Base-by-base conservation (phyloP, 2,888 invertebrate species). In the Lissocephala sabroskyi region DNA sequence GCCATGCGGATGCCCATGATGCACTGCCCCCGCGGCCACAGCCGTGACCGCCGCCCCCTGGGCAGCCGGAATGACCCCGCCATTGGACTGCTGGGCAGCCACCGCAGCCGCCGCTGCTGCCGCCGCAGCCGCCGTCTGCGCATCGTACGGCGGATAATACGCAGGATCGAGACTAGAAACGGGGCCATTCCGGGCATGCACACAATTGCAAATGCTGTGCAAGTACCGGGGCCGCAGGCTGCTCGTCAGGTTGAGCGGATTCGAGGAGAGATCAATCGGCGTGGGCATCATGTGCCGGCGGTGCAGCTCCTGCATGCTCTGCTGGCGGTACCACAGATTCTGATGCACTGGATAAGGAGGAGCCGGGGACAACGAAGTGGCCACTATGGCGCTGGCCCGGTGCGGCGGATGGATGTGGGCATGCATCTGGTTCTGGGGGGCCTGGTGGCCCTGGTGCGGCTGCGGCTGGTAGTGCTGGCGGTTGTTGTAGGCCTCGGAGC, bases 271-370 rank as follows among this genome's bases (percentile, higher is more conserved):
- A 73, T 83, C 81, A 51, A 84, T 82, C 18, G 83, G 85, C 2
- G 84, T 83, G 28, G 83, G 83, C 19, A 82, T 83, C 77, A 84
- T 83, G 61, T 80, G 86, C 47, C 88, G 86, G 36, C 89, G 85
- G 58, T 87, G 88, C 50, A 87, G 79, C 79, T 89, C 89, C 63
- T 86, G 87, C 51, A 83, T 88, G 49, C 90, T 89, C 66, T 92
- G 92, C 65, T 93, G 93, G 1, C 89, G 87, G 56, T 90, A 88
- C 92, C 92, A 92, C 33, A 93, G 84, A 52, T 91, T 87, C 73
- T 92, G 91, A 81, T 92, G 92, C 4, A 91, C 87, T 4, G 91
- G 88, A 84, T 92, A 91, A 36, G 92, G 90, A 39, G 91, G 89
- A 11, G 88, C 87, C 1, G 79, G 75, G 1, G 63, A 79, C 46